Evolutionary conservation across 2,888 invertebrate genomes (phyloP).

Genomic region (Elysia crispata): DNA sequence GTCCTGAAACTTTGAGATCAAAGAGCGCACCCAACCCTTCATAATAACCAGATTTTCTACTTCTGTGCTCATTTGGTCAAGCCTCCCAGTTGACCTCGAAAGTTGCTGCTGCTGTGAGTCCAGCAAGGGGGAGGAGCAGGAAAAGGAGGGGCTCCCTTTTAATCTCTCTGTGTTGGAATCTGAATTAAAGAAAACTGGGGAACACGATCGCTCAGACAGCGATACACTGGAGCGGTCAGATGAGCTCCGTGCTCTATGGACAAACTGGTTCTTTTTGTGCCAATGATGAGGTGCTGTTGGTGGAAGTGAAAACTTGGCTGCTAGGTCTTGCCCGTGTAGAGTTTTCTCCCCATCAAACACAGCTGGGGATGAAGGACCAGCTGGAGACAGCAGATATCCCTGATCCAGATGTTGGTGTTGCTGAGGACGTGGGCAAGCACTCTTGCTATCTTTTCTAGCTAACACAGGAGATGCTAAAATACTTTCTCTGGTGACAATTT

Average conservation of each 20-base stretch:
- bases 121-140: too few species aligned
- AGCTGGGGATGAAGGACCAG: background rate
- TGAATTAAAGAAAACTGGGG: background rate
- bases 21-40: slow-evolving; percentile 70
- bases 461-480: background rate
- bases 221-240: slow-evolving; percentile 1
- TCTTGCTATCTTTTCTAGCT: too few species aligned
- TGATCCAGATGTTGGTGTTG: too few species aligned
- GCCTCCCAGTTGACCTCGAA: slow-evolving; percentile 58
- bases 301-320: slow-evolving; percentile 22
- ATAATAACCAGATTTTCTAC: slow-evolving; percentile 66
- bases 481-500: slow-evolving; percentile 5
- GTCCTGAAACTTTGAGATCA: slow-evolving; percentile 70
- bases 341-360: background rate
- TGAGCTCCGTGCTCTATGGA: slow-evolving; percentile 39
- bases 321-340: slow-evolving; percentile 39
- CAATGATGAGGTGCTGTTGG: background rate
- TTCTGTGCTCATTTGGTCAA: slow-evolving; percentile 63
- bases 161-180: background rate
- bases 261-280: slow-evolving; percentile 45
- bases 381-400: too few species aligned
- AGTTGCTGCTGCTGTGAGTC: slow-evolving; percentile 23
- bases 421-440: too few species aligned
- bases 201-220: background rate
- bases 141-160: too few species aligned